Percentiles rank a stretch among this genome's conserved stretches.
Evolutionary conservation across 2,888 invertebrate genomes (phyloP).

Genomic region (Drosophila maculinotata): DNA sequence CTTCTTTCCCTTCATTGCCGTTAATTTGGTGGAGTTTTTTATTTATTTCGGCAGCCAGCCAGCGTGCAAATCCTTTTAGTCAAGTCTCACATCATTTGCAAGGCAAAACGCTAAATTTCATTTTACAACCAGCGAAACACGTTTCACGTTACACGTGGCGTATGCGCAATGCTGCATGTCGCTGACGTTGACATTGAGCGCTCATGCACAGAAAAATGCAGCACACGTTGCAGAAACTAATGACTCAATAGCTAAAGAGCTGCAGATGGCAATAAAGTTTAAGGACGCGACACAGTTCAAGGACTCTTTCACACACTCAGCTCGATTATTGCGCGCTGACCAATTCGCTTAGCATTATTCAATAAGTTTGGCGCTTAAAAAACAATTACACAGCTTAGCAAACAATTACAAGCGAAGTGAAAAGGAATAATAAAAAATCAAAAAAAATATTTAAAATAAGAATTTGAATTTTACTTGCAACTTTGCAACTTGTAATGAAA

Average conservation of each 20-base stretch:
- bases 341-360: slow-evolving; percentile 61
- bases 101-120: slow-evolving; percentile 79
- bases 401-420: slow-evolving; percentile 70
- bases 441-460: slow-evolving; percentile 57
- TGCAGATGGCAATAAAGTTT: slow-evolving; percentile 49
- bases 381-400: slow-evolving; percentile 72
- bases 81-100: slow-evolving; percentile 78
- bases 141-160: slow-evolving; percentile 34
- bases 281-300: slow-evolving; percentile 16
- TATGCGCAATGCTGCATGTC: slow-evolving; percentile 48
- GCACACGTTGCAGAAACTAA: slow-evolving; percentile 73
- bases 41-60: slow-evolving; percentile 33
- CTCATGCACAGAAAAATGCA: slow-evolving; percentile 52
- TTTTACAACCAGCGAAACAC: slow-evolving; percentile 60
- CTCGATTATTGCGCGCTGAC: slow-evolving; percentile 41
- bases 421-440: slow-evolving; percentile 33
- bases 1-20: slow-evolving; percentile 68
- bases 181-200: slow-evolving; percentile 42
- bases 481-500: slow-evolving; percentile 75
- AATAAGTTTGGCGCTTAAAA: slow-evolving; percentile 68
- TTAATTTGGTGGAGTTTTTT: slow-evolving; percentile 63
- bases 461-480: slow-evolving; percentile 76
- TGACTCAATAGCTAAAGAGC: slow-evolving; percentile 79
- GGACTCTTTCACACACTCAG: slow-evolving; percentile 8
- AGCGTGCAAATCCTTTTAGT: slow-evolving; percentile 73